These are phyloP conservation scores for Leptopilina myrica DNA, from an alignment of 2,888 invertebrate species.

Conservation along the genomic window DNA sequence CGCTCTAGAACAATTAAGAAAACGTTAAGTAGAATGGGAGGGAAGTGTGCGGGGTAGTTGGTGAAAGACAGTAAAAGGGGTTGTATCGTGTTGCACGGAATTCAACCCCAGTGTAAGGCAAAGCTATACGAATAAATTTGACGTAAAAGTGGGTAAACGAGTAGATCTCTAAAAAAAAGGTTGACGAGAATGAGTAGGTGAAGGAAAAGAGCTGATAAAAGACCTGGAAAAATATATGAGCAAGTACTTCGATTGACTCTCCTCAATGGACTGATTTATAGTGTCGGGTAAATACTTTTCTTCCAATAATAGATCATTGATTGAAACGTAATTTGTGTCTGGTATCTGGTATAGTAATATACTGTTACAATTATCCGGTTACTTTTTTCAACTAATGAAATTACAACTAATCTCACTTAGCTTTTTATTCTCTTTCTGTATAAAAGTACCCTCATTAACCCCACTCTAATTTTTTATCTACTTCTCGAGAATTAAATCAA, in stretches of 20 bases:
- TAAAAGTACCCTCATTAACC: too few relatives aligned
- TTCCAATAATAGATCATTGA: too few relatives aligned
- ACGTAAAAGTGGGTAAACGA: conserved; percentile 44
- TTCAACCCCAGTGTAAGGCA: conserved; percentile 63
- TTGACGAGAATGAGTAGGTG: conserved; percentile 1
- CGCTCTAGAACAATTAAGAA: conserved; percentile 69
- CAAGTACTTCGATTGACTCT: conserved; percentile 39
- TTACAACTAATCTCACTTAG: too few relatives aligned
- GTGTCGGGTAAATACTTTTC: too few relatives aligned
- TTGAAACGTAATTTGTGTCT: too few relatives aligned
- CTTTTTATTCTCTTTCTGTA: too few relatives aligned
- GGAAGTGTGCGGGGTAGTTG: conserved; percentile 25
- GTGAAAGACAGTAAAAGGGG: conserved; percentile 57
- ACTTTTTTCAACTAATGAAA: too few relatives aligned
- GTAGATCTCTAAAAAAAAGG: conserved; percentile 7
- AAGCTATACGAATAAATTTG: conserved; percentile 64
- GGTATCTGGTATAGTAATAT: too few relatives aligned
- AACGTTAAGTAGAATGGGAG: conserved; percentile 52
- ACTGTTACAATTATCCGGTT: too few relatives aligned
- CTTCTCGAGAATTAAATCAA: too few relatives aligned
- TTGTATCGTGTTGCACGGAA: conserved; percentile 70
- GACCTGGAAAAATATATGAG: conserved; percentile 21
- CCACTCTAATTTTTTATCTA: too few relatives aligned
- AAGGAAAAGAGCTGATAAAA: too few relatives aligned
- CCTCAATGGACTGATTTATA: conserved; percentile 21